These are phyloP conservation scores for Limenitis arthemis DNA, from an alignment of 2,888 invertebrate species.

Conservation along the genomic window DNA sequence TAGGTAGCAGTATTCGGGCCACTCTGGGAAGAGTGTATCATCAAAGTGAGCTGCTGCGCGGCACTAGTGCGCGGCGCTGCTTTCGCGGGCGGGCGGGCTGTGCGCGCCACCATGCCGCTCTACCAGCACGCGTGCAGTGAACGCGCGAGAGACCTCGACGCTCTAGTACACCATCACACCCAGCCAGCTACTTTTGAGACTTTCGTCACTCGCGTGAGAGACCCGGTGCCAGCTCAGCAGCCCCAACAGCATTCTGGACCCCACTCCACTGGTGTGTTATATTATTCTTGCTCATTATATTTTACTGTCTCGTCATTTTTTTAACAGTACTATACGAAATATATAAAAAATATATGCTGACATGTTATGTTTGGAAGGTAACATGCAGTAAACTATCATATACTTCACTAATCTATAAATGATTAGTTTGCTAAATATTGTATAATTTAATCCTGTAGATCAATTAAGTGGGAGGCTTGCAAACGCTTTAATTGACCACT, in stretches of 20 bases:
- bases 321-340: not conserved
- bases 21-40: conserved; percentile 89
- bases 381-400: too few relatives aligned
- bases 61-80: conserved; percentile 90
- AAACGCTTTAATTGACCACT: conserved; percentile 74
- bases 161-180: conserved; percentile 88
- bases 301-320: not conserved
- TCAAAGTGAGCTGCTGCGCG: conserved; percentile 76
- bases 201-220: conserved; percentile 66
- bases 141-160: conserved; percentile 87
- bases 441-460: conserved; percentile 31
- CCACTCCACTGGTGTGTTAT: not conserved
- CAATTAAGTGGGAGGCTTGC: conserved; percentile 65
- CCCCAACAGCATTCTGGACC: not conserved
- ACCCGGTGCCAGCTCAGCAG: conserved; percentile 33
- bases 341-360: too few relatives aligned
- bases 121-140: conserved; percentile 97
- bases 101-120: conserved; percentile 89
- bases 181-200: conserved; percentile 92
- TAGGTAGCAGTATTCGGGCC: conserved; percentile 96
- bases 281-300: not conserved
- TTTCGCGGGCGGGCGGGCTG: conserved; percentile 92
- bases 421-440: too few relatives aligned
- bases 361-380: too few relatives aligned
- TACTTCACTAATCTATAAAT: too few relatives aligned